These are phyloP conservation scores for Atta texana DNA, from an alignment of 1,140 invertebrate genomes.

Conservation along the genomic window DNA sequence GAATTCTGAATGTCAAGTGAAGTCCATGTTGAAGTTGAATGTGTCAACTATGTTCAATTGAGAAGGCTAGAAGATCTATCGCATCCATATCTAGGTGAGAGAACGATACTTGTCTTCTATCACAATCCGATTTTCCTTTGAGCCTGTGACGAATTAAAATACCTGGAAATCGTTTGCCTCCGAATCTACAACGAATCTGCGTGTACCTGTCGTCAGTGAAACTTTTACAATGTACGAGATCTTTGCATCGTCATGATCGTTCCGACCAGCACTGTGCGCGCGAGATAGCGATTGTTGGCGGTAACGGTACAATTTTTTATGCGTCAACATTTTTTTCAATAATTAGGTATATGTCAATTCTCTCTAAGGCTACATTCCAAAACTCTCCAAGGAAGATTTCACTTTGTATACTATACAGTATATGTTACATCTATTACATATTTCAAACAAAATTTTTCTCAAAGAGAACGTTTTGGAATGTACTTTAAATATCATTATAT, in stretches of 20 bases:
- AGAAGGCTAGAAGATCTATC: neutral
- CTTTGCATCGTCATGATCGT: neutral
- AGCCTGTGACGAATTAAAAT: neutral
- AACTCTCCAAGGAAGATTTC: too few relatives aligned
- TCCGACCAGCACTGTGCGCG: neutral
- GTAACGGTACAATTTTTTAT: neutral
- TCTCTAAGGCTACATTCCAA: too few relatives aligned
- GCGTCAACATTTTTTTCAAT: neutral
- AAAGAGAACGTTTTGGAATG: too few relatives aligned
- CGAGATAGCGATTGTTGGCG: neutral
- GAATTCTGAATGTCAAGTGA: neutral
- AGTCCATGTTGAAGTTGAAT: too few relatives aligned
- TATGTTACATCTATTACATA: too few relatives aligned
- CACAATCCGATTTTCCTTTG: neutral
- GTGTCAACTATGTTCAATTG: neutral
- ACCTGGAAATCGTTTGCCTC: neutral
- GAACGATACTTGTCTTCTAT: neutral
- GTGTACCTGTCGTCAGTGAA: neutral
- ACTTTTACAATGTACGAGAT: neutral
- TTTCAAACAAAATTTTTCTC: too few relatives aligned
- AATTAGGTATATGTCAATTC: neutral
- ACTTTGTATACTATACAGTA: too few relatives aligned
- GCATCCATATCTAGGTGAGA: neutral
- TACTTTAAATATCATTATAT: neutral
- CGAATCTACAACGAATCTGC: neutral